Evolutionary conservation across 2,797 vertebrate genomes (phyloP).

Genomic region (Acanthurus leucopareius): DNA sequence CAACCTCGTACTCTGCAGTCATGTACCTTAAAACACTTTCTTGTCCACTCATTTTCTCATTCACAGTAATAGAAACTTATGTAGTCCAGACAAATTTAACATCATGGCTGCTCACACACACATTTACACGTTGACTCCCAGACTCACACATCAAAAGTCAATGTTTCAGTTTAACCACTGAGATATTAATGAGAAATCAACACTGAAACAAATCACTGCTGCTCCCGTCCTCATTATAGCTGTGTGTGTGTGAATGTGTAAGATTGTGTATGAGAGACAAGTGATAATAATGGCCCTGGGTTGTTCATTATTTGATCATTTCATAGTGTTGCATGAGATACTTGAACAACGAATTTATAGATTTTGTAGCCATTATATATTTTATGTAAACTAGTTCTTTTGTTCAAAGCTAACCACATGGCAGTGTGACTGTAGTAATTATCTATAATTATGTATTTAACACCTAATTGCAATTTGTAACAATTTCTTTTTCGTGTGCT

Average conservation of each 20-base stretch:
- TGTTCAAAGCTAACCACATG: background rate
- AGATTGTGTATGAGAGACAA: slow-evolving; percentile 7
- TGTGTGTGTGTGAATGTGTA: background rate
- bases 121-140: background rate
- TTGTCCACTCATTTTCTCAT: slow-evolving; percentile 5
- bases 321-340: background rate
- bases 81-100: background rate
- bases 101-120: background rate
- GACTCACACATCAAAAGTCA: slow-evolving; percentile 48
- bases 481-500: background rate
- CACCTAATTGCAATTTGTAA: background rate
- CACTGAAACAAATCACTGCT: slow-evolving; percentile 55
- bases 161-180: slow-evolving; percentile 41
- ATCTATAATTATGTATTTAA: background rate
- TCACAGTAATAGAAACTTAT: background rate
- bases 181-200: slow-evolving; percentile 65
- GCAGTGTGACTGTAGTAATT: background rate
- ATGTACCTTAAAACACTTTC: background rate
- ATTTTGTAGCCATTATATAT: background rate
- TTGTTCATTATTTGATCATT: background rate
- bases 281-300: slow-evolving; percentile 39
- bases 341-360: background rate
- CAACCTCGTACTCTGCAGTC: background rate
- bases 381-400: background rate
- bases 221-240: slow-evolving; percentile 44